These are phyloP conservation scores for Melolontha melolontha DNA, from an alignment of 2,888 invertebrate genomes.

Conservation along the genomic window DNA sequence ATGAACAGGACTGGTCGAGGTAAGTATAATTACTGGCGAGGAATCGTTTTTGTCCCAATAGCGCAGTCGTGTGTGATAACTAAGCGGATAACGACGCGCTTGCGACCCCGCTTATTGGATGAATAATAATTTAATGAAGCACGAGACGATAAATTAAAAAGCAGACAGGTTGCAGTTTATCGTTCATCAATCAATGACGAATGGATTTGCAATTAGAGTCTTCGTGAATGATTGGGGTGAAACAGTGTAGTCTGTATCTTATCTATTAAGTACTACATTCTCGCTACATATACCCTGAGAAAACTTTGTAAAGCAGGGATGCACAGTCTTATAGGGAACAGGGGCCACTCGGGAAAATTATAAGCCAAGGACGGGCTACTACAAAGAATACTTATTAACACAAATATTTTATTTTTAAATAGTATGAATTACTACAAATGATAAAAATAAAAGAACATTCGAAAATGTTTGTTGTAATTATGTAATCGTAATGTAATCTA, in stretches of 20 bases:
- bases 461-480: too few relatives aligned
- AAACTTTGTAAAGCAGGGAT: too few relatives aligned
- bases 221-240: conserved; percentile 2
- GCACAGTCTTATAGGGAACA: too few relatives aligned
- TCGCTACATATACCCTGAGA: too few relatives aligned
- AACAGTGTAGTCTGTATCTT: neutral
- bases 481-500: too few relatives aligned
- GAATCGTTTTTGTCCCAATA: conserved; percentile 16
- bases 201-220: conserved; percentile 11
- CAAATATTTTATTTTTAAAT: too few relatives aligned
- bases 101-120: conserved; percentile 6
- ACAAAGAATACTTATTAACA: too few relatives aligned
- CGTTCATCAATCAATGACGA: conserved; percentile 17
- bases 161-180: conserved; percentile 3
- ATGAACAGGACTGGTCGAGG: conserved; percentile 3
- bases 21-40: conserved; percentile 18
- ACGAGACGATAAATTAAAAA: conserved; percentile 8
- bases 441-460: too few relatives aligned
- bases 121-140: conserved; percentile 11
- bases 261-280: too few relatives aligned
- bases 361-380: too few relatives aligned
- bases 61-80: conserved; percentile 11
- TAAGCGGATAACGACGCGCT: conserved; percentile 8
- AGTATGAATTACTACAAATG: too few relatives aligned
- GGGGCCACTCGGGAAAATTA: too few relatives aligned